Evolutionary conservation across 2,888 invertebrate genomes (phyloP).

Genomic region (Oegoconia quadripuncta): DNA sequence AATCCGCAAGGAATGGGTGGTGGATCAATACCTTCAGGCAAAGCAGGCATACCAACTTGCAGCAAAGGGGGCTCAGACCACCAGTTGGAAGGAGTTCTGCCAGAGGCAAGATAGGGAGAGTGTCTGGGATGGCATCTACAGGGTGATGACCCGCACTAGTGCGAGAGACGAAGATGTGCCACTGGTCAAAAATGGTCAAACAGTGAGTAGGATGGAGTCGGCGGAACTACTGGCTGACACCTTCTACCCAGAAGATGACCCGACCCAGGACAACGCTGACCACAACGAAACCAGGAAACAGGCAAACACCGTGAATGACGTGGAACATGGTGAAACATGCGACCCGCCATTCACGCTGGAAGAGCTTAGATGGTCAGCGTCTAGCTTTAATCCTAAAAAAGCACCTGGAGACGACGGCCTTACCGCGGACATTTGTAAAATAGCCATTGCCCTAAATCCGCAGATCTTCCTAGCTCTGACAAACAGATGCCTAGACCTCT

Average conservation of each 20-base stretch:
- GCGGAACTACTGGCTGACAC: constrained; percentile 7
- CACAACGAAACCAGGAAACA: not conserved
- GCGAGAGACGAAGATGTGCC: not conserved
- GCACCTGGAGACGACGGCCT: constrained; percentile 17
- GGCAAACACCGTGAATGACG: not conserved
- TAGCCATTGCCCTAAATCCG: not conserved
- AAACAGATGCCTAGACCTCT: not conserved
- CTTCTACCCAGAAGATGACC: constrained; percentile 8
- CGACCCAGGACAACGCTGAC: not conserved
- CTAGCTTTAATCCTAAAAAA: constrained; percentile 14
- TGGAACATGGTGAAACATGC: not conserved
- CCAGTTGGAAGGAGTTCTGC: constrained; percentile 22
- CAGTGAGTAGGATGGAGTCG: constrained; percentile 1
- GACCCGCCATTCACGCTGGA: not conserved
- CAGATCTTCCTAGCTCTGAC: not conserved
- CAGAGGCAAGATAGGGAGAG: constrained; percentile 16
- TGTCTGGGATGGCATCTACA: constrained; percentile 9
- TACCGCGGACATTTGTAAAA: constrained; percentile 9
- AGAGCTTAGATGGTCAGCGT: constrained; percentile 1
- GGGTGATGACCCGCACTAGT: constrained; percentile 1
- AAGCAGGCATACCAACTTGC: constrained; percentile 16
- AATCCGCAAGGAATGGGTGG: constrained; percentile 12
- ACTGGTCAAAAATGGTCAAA: not conserved
- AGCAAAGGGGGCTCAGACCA: constrained; percentile 10
- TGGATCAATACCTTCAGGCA: too few species aligned